Percentiles rank a stretch among this genome's conserved stretches.
phyloP scores from a whole-genome alignment of 2,113 vertebrate species.

The Martes martes region DNA sequence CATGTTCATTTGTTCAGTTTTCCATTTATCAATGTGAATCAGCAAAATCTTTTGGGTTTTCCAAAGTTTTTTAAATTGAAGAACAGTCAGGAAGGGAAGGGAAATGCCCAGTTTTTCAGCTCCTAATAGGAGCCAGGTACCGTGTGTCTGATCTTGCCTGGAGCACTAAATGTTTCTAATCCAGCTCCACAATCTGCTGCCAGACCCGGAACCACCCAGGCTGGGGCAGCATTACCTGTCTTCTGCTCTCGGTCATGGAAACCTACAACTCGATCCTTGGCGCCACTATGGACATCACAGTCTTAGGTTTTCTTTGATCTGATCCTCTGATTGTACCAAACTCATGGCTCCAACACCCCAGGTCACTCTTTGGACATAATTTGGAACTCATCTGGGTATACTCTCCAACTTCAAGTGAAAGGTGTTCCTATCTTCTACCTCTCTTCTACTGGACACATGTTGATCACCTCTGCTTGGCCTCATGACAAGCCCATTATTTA shows the following conservation, averaged over 20 bases:
- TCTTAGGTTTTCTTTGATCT: conserved; percentile 8
- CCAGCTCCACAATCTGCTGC: background rate
- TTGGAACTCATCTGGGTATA: background rate
- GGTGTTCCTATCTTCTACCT: background rate
- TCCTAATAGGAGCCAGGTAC: background rate
- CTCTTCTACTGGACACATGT: background rate
- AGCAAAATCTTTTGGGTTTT: conserved; percentile 10
- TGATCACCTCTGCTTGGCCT: background rate
- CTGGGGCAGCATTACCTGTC: background rate
- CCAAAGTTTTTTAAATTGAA: background rate
- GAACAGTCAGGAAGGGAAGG: background rate
- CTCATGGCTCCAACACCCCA: background rate
- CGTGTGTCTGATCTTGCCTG: background rate
- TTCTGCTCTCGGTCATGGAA: background rate
- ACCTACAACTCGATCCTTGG: background rate
- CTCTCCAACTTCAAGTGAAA: background rate
- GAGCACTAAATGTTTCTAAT: background rate
- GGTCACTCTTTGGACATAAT: background rate
- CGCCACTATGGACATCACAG: background rate
- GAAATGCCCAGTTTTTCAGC: background rate
- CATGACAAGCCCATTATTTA: background rate
- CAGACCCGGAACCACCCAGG: background rate
- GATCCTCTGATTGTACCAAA: background rate
- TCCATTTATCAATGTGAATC: background rate
- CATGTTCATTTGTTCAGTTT: conserved; percentile 29